Percentiles rank a stretch among this genome's conserved stretches.
Evolutionary conservation across 2,888 invertebrate genomes (phyloP).

Genomic region (Noctua janthina): DNA sequence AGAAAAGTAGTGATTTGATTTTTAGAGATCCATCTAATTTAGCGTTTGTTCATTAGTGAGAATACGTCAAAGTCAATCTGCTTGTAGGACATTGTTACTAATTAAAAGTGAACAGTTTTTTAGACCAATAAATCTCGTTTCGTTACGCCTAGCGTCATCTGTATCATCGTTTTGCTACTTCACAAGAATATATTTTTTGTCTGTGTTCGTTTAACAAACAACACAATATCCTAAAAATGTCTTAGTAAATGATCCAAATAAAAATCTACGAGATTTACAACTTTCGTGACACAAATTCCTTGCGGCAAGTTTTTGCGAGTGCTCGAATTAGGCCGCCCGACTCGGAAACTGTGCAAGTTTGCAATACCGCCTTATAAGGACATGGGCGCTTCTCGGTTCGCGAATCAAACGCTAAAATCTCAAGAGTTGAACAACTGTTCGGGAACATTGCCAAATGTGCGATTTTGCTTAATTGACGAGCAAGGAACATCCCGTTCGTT

Average conservation of each 20-base stretch:
- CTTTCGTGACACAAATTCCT: conserved; percentile 57
- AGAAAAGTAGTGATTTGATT: conserved; percentile 5
- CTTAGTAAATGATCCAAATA: conserved; percentile 49
- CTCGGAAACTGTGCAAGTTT: conserved; percentile 50
- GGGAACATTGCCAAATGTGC: conserved; percentile 87
- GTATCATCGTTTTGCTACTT: conserved; percentile 38
- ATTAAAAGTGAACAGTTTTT: conserved; percentile 38
- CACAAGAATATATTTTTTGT: conserved; percentile 43
- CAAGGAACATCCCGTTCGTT: conserved; percentile 81
- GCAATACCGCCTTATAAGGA: conserved; percentile 80
- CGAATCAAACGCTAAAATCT: conserved; percentile 77
- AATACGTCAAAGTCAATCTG: conserved; percentile 19
- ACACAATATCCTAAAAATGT: conserved; percentile 42
- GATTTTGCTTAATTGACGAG: conserved; percentile 87
- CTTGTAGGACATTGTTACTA: conserved; percentile 16
- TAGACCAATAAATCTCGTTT: conserved; percentile 42
- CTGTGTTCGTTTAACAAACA: conserved; percentile 41
- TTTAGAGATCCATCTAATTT: conserved; percentile 17
- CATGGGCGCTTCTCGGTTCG: conserved; percentile 71
- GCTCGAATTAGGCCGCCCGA: conserved; percentile 43
- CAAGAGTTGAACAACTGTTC: conserved; percentile 81
- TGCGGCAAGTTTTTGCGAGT: conserved; percentile 57
- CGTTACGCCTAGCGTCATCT: conserved; percentile 43
- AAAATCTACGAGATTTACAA: conserved; percentile 50
- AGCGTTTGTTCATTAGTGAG: conserved; percentile 11